phyloP scores from a whole-genome alignment of 1,140 invertebrate genomes.

The Drosophila lacertosa region DNA sequence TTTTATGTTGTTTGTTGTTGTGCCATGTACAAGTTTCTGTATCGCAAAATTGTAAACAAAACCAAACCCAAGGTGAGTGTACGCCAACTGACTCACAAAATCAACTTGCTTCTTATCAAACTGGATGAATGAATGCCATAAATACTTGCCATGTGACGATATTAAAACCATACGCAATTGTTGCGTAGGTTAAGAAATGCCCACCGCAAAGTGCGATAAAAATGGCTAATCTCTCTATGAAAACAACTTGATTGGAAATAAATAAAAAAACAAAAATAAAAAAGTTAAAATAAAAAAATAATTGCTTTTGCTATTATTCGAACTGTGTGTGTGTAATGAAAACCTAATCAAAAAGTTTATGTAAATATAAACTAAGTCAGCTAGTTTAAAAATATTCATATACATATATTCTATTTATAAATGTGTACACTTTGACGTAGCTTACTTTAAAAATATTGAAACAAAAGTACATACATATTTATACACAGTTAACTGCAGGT shows the following conservation, averaged over 20 bases:
- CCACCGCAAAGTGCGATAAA: not conserved
- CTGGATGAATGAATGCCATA: constrained; percentile 20
- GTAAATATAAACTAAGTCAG: too few species aligned
- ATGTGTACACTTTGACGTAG: too few species aligned
- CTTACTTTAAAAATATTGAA: too few species aligned
- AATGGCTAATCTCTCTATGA: not conserved
- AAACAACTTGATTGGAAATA: not conserved
- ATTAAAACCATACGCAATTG: constrained; percentile 1
- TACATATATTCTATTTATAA: too few species aligned
- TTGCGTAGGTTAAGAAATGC: constrained; percentile 40
- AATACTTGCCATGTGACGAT: constrained; percentile 4
- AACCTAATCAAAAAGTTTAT: too few species aligned
- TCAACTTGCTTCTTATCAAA: constrained; percentile 11
- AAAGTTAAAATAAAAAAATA: too few species aligned
- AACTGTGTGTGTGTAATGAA: too few species aligned
- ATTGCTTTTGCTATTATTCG: too few species aligned
- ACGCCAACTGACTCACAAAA: constrained; percentile 14
- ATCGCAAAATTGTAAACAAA: constrained; percentile 59
- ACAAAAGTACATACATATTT: too few species aligned
- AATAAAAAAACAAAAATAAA: too few species aligned
- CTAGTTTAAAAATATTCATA: too few species aligned
- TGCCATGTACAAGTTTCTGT: constrained; percentile 63
- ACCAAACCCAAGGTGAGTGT: constrained; percentile 60
- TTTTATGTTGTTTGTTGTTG: constrained; percentile 31
- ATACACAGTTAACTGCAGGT: not conserved